A percentile compares a stretch with the other conserved stretches of the same genome.
These are phyloP conservation scores for Dynastes maya DNA, from an alignment of 2,888 invertebrate species.

Conservation along the genomic window DNA sequence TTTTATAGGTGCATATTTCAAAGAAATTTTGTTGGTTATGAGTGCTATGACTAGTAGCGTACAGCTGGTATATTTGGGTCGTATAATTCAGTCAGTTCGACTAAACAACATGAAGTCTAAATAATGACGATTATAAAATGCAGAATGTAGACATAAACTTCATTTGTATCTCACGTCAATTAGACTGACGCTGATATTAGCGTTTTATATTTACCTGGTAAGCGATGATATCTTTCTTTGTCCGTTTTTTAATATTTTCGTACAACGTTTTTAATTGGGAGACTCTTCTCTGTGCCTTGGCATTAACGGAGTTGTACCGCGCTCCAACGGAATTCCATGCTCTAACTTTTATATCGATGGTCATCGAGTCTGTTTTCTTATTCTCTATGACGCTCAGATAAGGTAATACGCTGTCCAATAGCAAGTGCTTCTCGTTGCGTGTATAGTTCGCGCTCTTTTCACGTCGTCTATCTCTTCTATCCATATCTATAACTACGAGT, in stretches of 20 bases:
- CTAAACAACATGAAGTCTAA: too few relatives aligned
- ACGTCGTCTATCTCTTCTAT: constrained; percentile 11
- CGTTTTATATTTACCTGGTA: constrained; percentile 37
- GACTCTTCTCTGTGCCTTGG: constrained; percentile 38
- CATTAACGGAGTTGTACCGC: constrained; percentile 36
- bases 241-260: constrained; percentile 48
- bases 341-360: constrained; percentile 35
- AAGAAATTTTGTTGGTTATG: too few relatives aligned
- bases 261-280: constrained; percentile 47
- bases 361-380: constrained; percentile 47
- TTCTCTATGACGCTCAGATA: constrained; percentile 48
- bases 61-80: too few relatives aligned
- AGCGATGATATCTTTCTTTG: constrained; percentile 32
- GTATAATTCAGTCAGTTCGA: too few relatives aligned
- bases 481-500: constrained; percentile 23
- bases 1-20: too few relatives aligned
- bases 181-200: too few relatives aligned
- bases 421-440: constrained; percentile 46
- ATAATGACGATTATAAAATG: too few relatives aligned
- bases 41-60: too few relatives aligned
- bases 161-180: too few relatives aligned
- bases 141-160: too few relatives aligned
- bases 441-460: constrained; percentile 47
- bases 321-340: constrained; percentile 41
- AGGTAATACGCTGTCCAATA: constrained; percentile 44